Evolutionary conservation across 1,140 invertebrate species (phyloP).

Genomic region (Protaetia brevitarsis): DNA sequence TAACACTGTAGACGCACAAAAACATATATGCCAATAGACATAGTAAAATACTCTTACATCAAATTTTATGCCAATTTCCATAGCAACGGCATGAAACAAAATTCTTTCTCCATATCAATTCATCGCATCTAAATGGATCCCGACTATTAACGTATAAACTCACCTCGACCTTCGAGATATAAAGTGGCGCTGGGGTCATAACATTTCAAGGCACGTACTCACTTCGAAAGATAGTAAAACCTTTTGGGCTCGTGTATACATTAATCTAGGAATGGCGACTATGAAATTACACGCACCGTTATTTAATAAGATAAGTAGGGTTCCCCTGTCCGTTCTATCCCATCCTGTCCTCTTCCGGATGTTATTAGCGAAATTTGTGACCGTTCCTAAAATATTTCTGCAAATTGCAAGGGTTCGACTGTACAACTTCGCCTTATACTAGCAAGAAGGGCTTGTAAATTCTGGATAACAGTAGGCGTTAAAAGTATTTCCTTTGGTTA

Average conservation of each 20-base stretch:
- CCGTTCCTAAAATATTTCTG: not conserved
- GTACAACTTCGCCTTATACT: too few relatives aligned
- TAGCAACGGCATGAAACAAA: constrained; percentile 1
- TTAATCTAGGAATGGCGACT: constrained; percentile 16
- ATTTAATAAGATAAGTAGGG: constrained; percentile 18
- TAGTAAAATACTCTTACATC: too few relatives aligned
- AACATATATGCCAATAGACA: not conserved
- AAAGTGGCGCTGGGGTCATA: not conserved
- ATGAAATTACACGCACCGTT: constrained; percentile 4
- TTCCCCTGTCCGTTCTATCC: not conserved
- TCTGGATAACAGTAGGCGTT: too few relatives aligned
- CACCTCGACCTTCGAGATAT: constrained; percentile 2
- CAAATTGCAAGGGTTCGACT: not conserved
- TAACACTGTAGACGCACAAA: too few relatives aligned
- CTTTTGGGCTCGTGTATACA: constrained; percentile 11
- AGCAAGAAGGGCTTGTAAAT: too few relatives aligned
- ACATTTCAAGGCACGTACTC: constrained; percentile 15
- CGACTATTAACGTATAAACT: constrained; percentile 11
- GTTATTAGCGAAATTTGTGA: constrained; percentile 10
- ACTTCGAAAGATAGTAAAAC: constrained; percentile 12
- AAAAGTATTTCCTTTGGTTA: too few relatives aligned
- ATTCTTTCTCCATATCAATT: constrained; percentile 2
- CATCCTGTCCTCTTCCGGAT: constrained; percentile 10
- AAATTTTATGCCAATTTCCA: not conserved
- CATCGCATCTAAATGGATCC: not conserved